phyloP scores from a whole-genome alignment of 2,113 vertebrate species.

The Lota lota region DNA sequence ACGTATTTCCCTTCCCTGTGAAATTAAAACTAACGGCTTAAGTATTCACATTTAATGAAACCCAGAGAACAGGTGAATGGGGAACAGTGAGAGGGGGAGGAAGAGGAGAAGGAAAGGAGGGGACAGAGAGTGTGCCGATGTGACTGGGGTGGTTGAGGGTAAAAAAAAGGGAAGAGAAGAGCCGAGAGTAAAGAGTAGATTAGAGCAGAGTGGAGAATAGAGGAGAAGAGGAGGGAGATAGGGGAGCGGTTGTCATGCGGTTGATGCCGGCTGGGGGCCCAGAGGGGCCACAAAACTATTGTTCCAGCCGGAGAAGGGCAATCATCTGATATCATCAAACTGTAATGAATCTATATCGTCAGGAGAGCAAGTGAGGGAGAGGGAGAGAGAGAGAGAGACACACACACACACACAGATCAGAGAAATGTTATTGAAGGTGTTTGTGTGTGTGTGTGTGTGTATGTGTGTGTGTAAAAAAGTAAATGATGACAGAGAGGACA shows the following conservation, averaged over 20 bases:
- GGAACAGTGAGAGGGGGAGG: no score
- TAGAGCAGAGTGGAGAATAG: not conserved
- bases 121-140: no score
- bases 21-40: no score
- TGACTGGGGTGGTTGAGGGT: no score
- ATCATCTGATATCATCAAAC: slow-evolving; percentile 71
- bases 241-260: slow-evolving; percentile 3
- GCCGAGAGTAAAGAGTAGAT: not conserved
- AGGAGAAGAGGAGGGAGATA: not conserved
- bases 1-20: no score
- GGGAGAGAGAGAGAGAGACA: not conserved
- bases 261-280: slow-evolving; percentile 13
- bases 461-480: no score
- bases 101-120: no score
- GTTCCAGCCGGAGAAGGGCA: slow-evolving; percentile 56
- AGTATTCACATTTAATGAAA: no score
- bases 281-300: slow-evolving; percentile 43
- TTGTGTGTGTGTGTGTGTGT: not conserved
- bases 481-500: no score
- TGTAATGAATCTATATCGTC: slow-evolving; percentile 62
- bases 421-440: no score
- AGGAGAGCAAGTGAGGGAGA: slow-evolving; percentile 24
- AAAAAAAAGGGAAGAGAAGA: not conserved
- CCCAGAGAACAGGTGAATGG: no score
- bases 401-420: no score